phyloP scores from a whole-genome alignment of 1,140 invertebrate species.

The Drosophila mayri region DNA sequence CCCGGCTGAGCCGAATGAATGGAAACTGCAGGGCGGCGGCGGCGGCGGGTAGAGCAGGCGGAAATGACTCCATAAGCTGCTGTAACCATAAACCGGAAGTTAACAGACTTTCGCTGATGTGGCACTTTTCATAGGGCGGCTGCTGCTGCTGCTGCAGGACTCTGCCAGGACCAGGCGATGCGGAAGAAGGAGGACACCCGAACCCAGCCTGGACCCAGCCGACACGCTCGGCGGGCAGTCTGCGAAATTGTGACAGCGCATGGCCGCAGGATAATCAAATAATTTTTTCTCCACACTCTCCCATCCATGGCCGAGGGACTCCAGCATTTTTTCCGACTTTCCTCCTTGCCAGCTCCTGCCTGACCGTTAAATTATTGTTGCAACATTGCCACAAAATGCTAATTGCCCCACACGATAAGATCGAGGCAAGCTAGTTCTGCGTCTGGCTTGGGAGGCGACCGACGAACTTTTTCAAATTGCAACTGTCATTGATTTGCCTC shows the following conservation, averaged over 20 bases:
- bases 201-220: conserved; percentile 16
- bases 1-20: conserved; percentile 76
- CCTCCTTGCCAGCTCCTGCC: conserved; percentile 38
- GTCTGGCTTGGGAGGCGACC: conserved; percentile 12
- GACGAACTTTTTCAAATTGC: conserved; percentile 69
- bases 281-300: conserved; percentile 62
- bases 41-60: conserved; percentile 31
- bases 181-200: conserved; percentile 9
- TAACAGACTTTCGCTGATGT: conserved; percentile 84
- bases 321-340: conserved; percentile 43
- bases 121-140: conserved; percentile 67
- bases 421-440: conserved; percentile 43
- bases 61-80: conserved; percentile 83
- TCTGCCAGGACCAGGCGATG: conserved; percentile 12
- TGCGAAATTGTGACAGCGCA: conserved; percentile 81
- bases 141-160: conserved; percentile 19
- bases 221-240: conserved; percentile 77
- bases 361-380: conserved; percentile 75
- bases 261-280: conserved; percentile 83
- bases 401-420: conserved; percentile 77
- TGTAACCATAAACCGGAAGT: conserved; percentile 83
- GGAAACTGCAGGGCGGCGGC: conserved; percentile 34
- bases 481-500: conserved; percentile 71
- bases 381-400: conserved; percentile 81
- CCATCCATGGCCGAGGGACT: conserved; percentile 2